Evolutionary conservation across 2,797 vertebrate genomes (phyloP).

Genomic region (Buphagus erythrorhynchus): DNA sequence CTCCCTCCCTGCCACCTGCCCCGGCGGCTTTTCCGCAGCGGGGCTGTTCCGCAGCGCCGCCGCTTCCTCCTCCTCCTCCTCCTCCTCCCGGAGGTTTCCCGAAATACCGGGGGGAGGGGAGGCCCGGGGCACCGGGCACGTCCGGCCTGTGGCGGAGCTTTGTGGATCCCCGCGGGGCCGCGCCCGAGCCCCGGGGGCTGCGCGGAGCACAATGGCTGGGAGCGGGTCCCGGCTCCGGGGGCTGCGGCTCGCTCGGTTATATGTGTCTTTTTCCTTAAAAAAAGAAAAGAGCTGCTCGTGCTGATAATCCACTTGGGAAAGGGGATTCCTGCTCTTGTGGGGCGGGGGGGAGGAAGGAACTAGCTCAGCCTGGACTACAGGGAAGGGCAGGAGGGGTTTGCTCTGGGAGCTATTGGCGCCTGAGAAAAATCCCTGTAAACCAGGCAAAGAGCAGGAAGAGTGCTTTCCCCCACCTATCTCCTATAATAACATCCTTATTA

Average conservation of each 20-base stretch:
- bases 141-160: slow-evolving; percentile 44
- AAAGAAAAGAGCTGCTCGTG: neutral
- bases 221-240: neutral
- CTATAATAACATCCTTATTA: neutral
- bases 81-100: slow-evolving; percentile 46
- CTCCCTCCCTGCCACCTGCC: neutral
- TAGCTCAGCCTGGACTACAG: neutral
- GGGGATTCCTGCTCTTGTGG: neutral
- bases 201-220: slow-evolving; percentile 14
- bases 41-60: slow-evolving; percentile 9
- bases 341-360: neutral
- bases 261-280: neutral
- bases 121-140: slow-evolving; percentile 25
- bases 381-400: neutral
- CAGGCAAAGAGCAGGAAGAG: neutral
- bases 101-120: slow-evolving; percentile 38
- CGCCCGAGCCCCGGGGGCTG: neutral
- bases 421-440: neutral
- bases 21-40: slow-evolving; percentile 13
- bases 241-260: neutral
- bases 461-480: neutral
- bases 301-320: neutral
- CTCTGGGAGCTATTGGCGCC: neutral
- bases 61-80: neutral
- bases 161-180: neutral